phyloP scores from a whole-genome alignment of 2,888 invertebrate species.

The Cryptophagus acutangulus region DNA sequence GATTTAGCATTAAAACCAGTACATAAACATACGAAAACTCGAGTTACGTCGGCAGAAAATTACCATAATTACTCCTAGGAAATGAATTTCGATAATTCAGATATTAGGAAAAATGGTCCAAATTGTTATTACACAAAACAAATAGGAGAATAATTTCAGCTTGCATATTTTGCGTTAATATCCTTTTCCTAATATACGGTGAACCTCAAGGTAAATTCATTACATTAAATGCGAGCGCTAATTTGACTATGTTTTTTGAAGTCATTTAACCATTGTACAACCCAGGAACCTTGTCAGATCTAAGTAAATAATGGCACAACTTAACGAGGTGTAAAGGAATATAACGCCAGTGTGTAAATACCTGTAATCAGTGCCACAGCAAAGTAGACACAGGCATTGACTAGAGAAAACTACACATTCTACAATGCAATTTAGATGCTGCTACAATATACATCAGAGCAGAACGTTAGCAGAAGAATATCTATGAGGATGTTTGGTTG shows the following conservation, averaged over 20 bases:
- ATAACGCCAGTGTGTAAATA: constrained; percentile 1
- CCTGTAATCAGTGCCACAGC: constrained; percentile 2
- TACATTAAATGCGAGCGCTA: not conserved
- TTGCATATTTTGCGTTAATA: no score
- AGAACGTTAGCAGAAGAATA: no score
- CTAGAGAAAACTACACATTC: no score
- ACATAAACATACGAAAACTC: not conserved
- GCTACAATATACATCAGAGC: no score
- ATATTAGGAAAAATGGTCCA: no score
- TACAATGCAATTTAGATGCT: no score
- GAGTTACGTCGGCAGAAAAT: not conserved
- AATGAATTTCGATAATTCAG: no score
- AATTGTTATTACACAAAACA: no score
- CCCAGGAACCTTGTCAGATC: not conserved
- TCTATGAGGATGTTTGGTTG: no score
- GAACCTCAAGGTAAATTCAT: not conserved
- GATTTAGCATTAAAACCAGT: not conserved
- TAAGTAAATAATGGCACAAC: constrained; percentile 1
- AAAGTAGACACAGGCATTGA: no score
- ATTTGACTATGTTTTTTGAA: not conserved
- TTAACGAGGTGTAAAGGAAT: not conserved
- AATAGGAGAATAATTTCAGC: no score
- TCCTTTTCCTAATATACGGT: not conserved
- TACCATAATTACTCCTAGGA: no score
- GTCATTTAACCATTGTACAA: constrained; percentile 1